phyloP scores from a whole-genome alignment of 2,888 invertebrate species.

The Sussaba pulchella region DNA sequence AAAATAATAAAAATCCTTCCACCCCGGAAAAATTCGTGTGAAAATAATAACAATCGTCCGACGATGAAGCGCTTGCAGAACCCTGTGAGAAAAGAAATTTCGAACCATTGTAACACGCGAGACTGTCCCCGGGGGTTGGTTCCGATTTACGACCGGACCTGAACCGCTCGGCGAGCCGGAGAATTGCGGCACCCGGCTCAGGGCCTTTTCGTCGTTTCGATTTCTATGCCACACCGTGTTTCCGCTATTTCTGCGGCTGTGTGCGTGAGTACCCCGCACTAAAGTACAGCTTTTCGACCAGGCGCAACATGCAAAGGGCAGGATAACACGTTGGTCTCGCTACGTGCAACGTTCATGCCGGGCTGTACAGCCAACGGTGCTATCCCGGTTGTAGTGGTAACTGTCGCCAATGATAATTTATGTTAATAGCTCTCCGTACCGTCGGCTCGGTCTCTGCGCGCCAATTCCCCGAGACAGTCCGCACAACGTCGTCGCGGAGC shows the following conservation, averaged over 20 bases:
- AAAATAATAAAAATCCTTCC: too few species aligned
- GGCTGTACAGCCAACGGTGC: constrained; percentile 68
- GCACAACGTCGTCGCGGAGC: constrained; percentile 79
- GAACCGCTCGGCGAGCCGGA: constrained; percentile 51
- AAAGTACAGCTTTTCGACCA: constrained; percentile 18
- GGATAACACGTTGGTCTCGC: constrained; percentile 28
- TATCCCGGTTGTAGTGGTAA: constrained; percentile 78
- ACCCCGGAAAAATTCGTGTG: constrained; percentile 62
- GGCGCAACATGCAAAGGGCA: constrained; percentile 28
- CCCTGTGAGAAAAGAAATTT: constrained; percentile 57
- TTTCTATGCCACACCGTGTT: constrained; percentile 33
- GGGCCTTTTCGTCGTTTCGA: constrained; percentile 52
- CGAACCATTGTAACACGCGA: constrained; percentile 52
- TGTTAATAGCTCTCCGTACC: constrained; percentile 83
- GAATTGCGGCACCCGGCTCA: constrained; percentile 49
- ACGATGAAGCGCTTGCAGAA: not conserved
- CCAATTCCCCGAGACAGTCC: constrained; percentile 79
- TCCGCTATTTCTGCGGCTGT: constrained; percentile 22
- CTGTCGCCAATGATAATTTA: constrained; percentile 88
- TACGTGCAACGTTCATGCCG: constrained; percentile 42
- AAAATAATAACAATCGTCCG: constrained; percentile 50
- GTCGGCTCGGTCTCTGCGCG: constrained; percentile 70
- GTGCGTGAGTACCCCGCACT: constrained; percentile 9
- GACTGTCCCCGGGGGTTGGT: constrained; percentile 49
- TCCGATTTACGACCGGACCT: constrained; percentile 65